A percentile compares a stretch with the other conserved stretches of the same genome.
Evolutionary conservation across 2,797 vertebrate genomes (phyloP).

Genomic region (Synaphobranchus kaupii): DNA sequence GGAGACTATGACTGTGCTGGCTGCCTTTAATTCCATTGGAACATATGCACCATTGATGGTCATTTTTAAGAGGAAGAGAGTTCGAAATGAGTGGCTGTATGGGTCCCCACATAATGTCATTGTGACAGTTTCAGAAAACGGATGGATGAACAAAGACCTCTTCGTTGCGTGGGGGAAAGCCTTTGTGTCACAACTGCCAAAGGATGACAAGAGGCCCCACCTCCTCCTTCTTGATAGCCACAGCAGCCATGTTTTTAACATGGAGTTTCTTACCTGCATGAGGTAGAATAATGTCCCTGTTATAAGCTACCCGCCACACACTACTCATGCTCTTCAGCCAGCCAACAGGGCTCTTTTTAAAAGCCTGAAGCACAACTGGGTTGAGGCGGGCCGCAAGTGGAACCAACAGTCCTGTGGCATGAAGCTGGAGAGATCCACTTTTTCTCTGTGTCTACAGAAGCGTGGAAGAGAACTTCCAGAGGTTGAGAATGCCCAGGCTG

Average conservation of each 20-base stretch:
- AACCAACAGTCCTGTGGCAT: neutral
- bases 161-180: neutral
- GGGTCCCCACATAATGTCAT: neutral
- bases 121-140: constrained; percentile 5
- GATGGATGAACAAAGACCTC: constrained; percentile 4
- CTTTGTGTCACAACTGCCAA: neutral
- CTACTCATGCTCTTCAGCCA: neutral
- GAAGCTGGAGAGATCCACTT: neutral
- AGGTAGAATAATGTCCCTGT: neutral
- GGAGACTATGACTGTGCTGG: neutral
- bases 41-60: neutral
- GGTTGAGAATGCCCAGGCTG: neutral
- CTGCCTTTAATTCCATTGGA: constrained; percentile 10
- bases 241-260: neutral
- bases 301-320: constrained; percentile 3
- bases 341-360: constrained; percentile 7
- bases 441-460: neutral
- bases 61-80: neutral
- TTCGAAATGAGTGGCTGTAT: neutral
- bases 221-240: constrained; percentile 1
- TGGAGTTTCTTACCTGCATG: neutral
- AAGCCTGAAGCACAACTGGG: constrained; percentile 6
- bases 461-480: neutral
- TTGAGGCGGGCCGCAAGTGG: neutral
- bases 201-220: neutral